phyloP scores from a whole-genome alignment of 2,888 invertebrate genomes.

The Theodoxus fluviatilis region DNA sequence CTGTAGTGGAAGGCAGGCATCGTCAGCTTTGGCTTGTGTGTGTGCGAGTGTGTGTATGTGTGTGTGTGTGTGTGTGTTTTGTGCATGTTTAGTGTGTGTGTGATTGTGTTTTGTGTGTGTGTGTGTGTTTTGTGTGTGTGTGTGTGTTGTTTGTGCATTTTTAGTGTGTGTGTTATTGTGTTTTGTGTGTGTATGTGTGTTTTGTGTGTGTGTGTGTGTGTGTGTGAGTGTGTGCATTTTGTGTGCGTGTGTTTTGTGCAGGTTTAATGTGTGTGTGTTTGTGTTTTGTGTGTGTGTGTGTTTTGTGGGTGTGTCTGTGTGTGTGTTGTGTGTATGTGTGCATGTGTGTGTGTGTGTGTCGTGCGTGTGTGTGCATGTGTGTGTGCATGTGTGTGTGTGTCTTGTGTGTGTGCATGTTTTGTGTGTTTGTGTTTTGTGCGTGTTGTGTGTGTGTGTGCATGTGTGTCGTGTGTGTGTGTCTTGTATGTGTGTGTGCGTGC shows the following conservation, averaged over 20 bases:
- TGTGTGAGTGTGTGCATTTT: constrained; percentile 3
- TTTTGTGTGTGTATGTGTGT: constrained; percentile 15
- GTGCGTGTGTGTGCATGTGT: not conserved
- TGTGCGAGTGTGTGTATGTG: not conserved
- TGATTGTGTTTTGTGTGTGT: constrained; percentile 8
- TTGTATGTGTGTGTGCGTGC: not conserved
- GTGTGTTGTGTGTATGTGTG: constrained; percentile 1
- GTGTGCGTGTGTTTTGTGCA: not conserved
- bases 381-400: constrained; percentile 15
- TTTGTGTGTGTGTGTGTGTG: constrained; percentile 18
- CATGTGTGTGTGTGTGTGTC: no score
- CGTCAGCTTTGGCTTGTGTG: not conserved
- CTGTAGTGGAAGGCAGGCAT: constrained; percentile 37
- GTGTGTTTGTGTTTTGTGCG: constrained; percentile 11
- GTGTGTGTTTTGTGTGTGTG: constrained; percentile 13
- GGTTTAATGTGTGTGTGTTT: constrained; percentile 8
- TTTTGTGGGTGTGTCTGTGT: constrained; percentile 21
- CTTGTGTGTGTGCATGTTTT: no score
- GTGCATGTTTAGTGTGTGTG: constrained; percentile 15
- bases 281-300: constrained; percentile 5
- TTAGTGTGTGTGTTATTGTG: not conserved
- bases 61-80: constrained; percentile 19
- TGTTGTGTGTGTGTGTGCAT: constrained; percentile 19
- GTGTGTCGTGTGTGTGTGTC: not conserved
- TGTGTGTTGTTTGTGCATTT: no score